Conservation (phyloP, 2,113 vertebrate species). For the Falcunculus frontatus region DNA sequence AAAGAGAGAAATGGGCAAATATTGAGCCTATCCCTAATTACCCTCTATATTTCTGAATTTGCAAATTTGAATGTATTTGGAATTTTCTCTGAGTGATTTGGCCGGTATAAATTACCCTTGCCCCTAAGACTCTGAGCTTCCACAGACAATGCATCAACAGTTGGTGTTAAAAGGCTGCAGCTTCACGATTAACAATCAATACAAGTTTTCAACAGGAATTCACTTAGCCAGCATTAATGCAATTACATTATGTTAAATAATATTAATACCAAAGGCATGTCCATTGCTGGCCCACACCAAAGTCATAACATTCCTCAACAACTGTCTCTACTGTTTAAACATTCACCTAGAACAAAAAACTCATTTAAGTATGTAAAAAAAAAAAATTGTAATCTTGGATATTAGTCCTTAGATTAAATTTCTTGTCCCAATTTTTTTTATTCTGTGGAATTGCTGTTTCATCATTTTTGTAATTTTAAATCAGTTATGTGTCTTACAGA, state of each 20-base stretch:
- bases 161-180: slow-evolving; percentile 51
- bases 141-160: slow-evolving; percentile 53
- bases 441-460: not conserved
- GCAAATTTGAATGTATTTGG: slow-evolving; percentile 47
- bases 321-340: not conserved
- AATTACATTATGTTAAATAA: slow-evolving; percentile 60
- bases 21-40: slow-evolving; percentile 62
- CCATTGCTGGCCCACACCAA: not conserved
- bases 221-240: slow-evolving; percentile 40
- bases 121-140: slow-evolving; percentile 43
- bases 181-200: slow-evolving; percentile 66
- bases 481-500: not conserved
- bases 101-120: slow-evolving; percentile 65
- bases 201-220: slow-evolving; percentile 57
- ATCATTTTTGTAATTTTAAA: not conserved
- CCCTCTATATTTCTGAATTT: slow-evolving; percentile 52
- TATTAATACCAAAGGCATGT: slow-evolving; percentile 31
- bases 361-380: not conserved
- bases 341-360: not conserved
- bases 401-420: not conserved
- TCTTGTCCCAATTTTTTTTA: not conserved
- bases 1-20: slow-evolving; percentile 55
- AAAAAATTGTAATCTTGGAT: not conserved
- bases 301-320: not conserved
- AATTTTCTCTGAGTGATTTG: slow-evolving; percentile 61